Evolutionary conservation across 2,888 invertebrate genomes (phyloP).

Genomic region (Microchrysa polita): DNA sequence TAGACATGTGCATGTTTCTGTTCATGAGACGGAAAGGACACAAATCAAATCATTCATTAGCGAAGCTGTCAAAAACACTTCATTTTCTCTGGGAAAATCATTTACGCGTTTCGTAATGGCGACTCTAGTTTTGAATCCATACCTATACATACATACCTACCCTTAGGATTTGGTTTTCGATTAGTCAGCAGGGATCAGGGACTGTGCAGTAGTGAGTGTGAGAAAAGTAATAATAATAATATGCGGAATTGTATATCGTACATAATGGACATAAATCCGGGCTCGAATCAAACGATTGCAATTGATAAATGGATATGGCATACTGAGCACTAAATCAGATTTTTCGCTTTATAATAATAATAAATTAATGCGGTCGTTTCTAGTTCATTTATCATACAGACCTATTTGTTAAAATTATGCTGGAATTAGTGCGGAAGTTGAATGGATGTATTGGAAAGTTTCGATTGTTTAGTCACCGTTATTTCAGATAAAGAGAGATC

Average conservation of each 20-base stretch:
- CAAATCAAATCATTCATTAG: slow-evolving; percentile 57
- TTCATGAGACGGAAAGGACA: slow-evolving; percentile 50
- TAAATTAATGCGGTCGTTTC: slow-evolving; percentile 38
- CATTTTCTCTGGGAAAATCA: slow-evolving; percentile 33
- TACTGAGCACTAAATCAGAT: slow-evolving; percentile 1
- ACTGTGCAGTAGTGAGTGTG: slow-evolving; percentile 22
- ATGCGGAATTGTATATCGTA: background rate
- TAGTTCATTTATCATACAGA: slow-evolving; percentile 34
- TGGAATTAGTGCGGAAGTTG: too few relatives aligned
- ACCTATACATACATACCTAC: too few relatives aligned
- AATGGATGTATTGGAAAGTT: too few relatives aligned
- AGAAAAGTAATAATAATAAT: slow-evolving; percentile 23
- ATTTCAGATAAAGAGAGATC: too few relatives aligned
- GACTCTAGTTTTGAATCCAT: too few relatives aligned
- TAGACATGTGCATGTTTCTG: background rate
- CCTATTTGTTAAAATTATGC: too few relatives aligned
- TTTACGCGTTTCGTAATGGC: slow-evolving; percentile 13
- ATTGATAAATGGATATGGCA: slow-evolving; percentile 27
- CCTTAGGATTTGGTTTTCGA: too few relatives aligned
- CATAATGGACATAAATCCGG: background rate
- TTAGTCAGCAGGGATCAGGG: slow-evolving; percentile 6
- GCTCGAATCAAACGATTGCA: background rate
- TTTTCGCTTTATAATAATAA: slow-evolving; percentile 24
- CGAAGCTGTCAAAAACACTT: slow-evolving; percentile 54
- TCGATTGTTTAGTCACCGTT: too few relatives aligned